Evolutionary conservation across 2,113 vertebrate species (phyloP).

Genomic region (Crotalus tigris): DNA sequence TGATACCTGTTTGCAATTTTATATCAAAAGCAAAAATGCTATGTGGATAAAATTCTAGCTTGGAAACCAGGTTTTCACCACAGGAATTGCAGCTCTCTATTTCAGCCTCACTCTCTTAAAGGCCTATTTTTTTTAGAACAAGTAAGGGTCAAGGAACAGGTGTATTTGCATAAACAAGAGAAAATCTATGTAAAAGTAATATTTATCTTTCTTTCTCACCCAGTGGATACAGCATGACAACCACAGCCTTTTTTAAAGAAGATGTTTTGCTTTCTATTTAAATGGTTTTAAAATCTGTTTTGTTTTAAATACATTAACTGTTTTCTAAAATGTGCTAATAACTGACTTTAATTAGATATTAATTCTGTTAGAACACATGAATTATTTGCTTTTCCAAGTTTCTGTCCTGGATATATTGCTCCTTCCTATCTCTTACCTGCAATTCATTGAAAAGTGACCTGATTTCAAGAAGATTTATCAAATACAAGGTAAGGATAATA

Average conservation of each 20-base stretch:
- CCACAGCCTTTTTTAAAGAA: background rate
- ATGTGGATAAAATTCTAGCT: background rate
- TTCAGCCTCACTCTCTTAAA: background rate
- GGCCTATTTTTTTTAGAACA: background rate
- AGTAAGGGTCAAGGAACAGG: background rate
- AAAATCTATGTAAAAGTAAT: background rate
- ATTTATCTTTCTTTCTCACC: background rate
- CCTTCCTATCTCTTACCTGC: background rate
- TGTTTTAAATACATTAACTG: background rate
- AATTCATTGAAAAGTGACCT: background rate
- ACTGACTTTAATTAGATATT: background rate
- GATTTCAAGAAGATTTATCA: background rate
- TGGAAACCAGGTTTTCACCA: background rate
- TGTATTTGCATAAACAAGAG: background rate
- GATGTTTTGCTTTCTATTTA: background rate
- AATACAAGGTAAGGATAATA: background rate
- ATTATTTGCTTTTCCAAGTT: background rate
- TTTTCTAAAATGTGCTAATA: background rate
- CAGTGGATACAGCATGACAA: background rate
- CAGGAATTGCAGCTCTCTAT: background rate
- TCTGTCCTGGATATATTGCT: background rate
- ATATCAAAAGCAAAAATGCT: background rate
- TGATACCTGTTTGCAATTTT: background rate
- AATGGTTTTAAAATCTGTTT: background rate
- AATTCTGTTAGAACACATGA: background rate